Conservation (phyloP, 2,888 invertebrate species). For the Drosophila pseudotakahashii region DNA sequence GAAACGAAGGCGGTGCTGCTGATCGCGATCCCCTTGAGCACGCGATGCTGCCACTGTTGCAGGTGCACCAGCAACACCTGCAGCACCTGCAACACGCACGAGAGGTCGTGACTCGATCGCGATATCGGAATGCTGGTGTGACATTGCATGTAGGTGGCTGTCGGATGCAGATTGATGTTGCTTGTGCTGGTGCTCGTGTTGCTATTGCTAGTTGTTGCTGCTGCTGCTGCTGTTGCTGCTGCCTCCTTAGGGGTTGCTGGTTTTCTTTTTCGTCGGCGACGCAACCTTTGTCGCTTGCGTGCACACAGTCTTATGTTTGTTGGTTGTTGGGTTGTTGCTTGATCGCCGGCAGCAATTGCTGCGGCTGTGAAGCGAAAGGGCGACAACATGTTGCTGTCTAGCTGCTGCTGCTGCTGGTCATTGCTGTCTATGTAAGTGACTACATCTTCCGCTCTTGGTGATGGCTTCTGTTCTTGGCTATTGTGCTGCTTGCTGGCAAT, state of each 20-base stretch:
- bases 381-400: constrained; percentile 63
- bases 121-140: constrained; percentile 36
- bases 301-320: constrained; percentile 82
- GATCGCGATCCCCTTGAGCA: constrained; percentile 46
- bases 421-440: constrained; percentile 55
- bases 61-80: constrained; percentile 56
- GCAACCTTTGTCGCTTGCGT: constrained; percentile 80
- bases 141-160: constrained; percentile 45
- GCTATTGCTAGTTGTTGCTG: constrained; percentile 56
- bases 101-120: constrained; percentile 41
- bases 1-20: constrained; percentile 58
- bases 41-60: constrained; percentile 24
- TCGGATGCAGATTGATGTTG: constrained; percentile 28
- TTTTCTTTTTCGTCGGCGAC: constrained; percentile 81
- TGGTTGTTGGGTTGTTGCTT: constrained; percentile 69
- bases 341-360: constrained; percentile 43
- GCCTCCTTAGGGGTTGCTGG: constrained; percentile 45
- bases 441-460: constrained; percentile 58
- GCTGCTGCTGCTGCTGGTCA: constrained; percentile 45
- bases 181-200: constrained; percentile 25
- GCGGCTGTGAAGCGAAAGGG: constrained; percentile 23
- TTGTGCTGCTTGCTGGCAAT: constrained; percentile 42
- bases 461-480: constrained; percentile 27
- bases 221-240: constrained; percentile 37
- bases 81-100: constrained; percentile 53